phyloP scores from a whole-genome alignment of 2,888 invertebrate genomes.

The Ctena decussata region DNA sequence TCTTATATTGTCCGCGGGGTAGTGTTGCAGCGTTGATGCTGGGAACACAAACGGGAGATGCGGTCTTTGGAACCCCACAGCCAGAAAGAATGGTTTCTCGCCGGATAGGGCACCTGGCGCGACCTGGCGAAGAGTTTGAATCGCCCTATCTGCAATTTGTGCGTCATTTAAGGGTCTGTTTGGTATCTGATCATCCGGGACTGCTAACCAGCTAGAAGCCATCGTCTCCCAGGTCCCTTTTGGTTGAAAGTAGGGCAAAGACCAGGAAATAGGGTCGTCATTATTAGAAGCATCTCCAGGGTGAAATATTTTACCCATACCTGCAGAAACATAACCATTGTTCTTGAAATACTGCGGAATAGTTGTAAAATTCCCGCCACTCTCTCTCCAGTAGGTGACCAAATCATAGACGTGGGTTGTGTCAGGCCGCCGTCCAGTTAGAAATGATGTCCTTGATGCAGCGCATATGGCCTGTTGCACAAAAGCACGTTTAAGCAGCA shows the following conservation, averaged over 20 bases:
- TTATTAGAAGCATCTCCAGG: slow-evolving; percentile 79
- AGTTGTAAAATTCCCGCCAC: slow-evolving; percentile 65
- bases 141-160: slow-evolving; percentile 90
- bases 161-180: slow-evolving; percentile 92
- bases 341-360: slow-evolving; percentile 66
- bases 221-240: not conserved
- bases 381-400: slow-evolving; percentile 45
- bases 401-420: slow-evolving; percentile 69
- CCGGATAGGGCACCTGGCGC: slow-evolving; percentile 26
- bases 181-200: slow-evolving; percentile 24
- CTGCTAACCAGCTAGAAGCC: slow-evolving; percentile 53
- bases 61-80: slow-evolving; percentile 95
- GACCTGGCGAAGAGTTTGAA: slow-evolving; percentile 88
- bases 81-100: slow-evolving; percentile 91
- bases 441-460: slow-evolving; percentile 64
- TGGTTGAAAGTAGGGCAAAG: slow-evolving; percentile 49
- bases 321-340: slow-evolving; percentile 54
- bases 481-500: slow-evolving; percentile 68
- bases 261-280: slow-evolving; percentile 67
- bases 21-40: slow-evolving; percentile 90
- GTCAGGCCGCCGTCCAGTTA: slow-evolving; percentile 66
- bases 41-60: slow-evolving; percentile 96
- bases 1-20: slow-evolving; percentile 51
- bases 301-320: slow-evolving; percentile 91
- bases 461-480: slow-evolving; percentile 64